These are phyloP conservation scores for Oreochromis mossambicus DNA, from an alignment of 2,797 vertebrate genomes.

Conservation along the genomic window DNA sequence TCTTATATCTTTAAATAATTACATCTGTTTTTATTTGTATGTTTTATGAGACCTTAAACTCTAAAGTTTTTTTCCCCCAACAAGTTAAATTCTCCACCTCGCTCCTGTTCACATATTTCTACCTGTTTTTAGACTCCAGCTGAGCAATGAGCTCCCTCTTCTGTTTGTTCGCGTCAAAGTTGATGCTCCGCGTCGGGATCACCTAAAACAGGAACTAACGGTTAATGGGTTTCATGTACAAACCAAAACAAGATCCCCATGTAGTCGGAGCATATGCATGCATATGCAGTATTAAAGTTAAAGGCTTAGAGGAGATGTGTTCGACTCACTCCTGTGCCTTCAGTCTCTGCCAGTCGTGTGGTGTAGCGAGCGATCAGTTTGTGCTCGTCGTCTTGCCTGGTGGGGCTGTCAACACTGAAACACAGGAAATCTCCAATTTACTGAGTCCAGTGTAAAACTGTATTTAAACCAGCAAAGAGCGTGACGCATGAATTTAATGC, in stretches of 20 bases:
- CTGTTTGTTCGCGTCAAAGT: conserved; percentile 88
- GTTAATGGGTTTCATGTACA: background rate
- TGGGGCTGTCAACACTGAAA: conserved; percentile 81
- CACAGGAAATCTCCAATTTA: background rate
- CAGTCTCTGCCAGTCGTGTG: conserved; percentile 86
- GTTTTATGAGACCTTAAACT: background rate
- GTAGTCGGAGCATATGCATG: background rate
- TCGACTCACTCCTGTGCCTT: conserved; percentile 78
- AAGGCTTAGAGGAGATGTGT: background rate
- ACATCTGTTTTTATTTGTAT: background rate
- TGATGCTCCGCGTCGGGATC: conserved; percentile 80
- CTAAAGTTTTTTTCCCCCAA: fast-evolving
- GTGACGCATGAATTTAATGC: background rate
- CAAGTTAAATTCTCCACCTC: background rate
- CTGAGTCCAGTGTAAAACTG: background rate
- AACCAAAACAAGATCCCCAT: background rate
- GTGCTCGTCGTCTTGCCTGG: conserved; percentile 90
- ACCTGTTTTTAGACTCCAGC: conserved; percentile 90
- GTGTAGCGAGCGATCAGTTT: conserved; percentile 92
- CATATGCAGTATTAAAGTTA: background rate
- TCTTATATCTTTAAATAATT: background rate
- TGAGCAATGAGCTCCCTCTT: conserved; percentile 90
- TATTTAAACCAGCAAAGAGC: background rate
- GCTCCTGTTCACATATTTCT: background rate
- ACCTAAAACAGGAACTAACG: conserved; percentile 62